Conservation (phyloP, 1,140 invertebrate genomes). For the Drosophila varians region DNA sequence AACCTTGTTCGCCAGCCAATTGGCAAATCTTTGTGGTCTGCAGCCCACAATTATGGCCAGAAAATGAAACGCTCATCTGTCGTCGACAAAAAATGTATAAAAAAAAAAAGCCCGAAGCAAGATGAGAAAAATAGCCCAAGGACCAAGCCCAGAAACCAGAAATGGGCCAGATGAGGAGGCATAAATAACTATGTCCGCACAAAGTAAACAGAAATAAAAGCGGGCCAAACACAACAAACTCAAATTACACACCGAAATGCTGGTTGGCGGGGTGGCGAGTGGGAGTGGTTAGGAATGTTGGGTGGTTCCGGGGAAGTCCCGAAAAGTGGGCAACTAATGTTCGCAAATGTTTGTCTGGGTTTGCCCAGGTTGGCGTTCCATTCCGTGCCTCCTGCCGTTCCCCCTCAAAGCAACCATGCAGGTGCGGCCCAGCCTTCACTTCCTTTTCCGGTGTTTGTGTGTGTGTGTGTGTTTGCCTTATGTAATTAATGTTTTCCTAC, state of each 20-base stretch:
- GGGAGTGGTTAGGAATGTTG: neutral
- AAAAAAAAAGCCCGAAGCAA: neutral
- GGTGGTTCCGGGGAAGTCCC: conserved; percentile 10
- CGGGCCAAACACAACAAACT: conserved; percentile 50
- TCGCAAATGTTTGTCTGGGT: conserved; percentile 65
- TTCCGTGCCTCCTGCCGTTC: neutral
- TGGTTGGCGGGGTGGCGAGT: neutral
- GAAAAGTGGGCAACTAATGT: conserved; percentile 49
- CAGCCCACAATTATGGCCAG: conserved; percentile 63
- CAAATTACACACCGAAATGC: conserved; percentile 36
- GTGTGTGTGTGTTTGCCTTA: conserved; percentile 52
- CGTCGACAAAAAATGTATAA: neutral
- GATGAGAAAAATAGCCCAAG: conserved; percentile 43
- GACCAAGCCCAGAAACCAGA: conserved; percentile 3
- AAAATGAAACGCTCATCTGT: conserved; percentile 69
- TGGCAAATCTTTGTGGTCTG: conserved; percentile 62
- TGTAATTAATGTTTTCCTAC: conserved; percentile 74
- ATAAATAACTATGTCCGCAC: conserved; percentile 68
- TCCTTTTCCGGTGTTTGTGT: conserved; percentile 12
- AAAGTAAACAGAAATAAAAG: conserved; percentile 51
- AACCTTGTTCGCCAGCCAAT: conserved; percentile 30
- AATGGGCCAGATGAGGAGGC: conserved; percentile 27
- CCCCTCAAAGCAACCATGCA: conserved; percentile 21
- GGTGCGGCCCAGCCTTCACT: conserved; percentile 1
- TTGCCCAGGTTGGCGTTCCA: conserved; percentile 19